phyloP scores from a whole-genome alignment of 35 echinoderm and acorn worm species.

The Stichopus chloronotus region DNA sequence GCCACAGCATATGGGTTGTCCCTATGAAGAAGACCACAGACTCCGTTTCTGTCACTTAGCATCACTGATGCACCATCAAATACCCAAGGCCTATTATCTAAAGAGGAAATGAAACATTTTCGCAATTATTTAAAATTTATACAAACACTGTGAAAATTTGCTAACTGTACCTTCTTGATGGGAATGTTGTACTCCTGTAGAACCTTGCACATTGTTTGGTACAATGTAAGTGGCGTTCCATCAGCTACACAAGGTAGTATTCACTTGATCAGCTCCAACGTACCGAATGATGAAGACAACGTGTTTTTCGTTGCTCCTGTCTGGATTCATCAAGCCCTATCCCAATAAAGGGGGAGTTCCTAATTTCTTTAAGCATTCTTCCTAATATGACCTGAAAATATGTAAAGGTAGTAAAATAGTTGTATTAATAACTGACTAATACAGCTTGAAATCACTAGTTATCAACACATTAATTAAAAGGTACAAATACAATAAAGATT shows the following conservation, averaged over 20 bases:
- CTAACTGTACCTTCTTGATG: constrained; percentile 14
- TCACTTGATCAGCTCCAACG: not conserved
- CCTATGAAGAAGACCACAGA: constrained; percentile 17
- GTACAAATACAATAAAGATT: not conserved
- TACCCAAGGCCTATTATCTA: not conserved
- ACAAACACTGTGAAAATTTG: not conserved
- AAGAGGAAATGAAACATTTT: not conserved
- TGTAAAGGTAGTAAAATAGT: not conserved
- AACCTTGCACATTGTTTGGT: not conserved
- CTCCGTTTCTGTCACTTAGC: constrained; percentile 18
- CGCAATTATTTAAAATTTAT: not conserved
- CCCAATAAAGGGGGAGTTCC: not conserved
- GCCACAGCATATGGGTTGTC: constrained; percentile 30
- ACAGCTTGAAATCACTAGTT: not conserved
- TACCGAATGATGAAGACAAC: constrained; percentile 28
- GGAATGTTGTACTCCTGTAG: constrained; percentile 20
- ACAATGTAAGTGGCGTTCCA: not conserved
- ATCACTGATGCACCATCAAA: constrained; percentile 25
- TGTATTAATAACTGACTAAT: not conserved
- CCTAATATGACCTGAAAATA: not conserved
- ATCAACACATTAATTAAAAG: not conserved
- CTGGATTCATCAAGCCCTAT: constrained; percentile 7
- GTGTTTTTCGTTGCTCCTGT: constrained; percentile 28
- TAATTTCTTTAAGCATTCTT: not conserved
- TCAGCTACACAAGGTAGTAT: constrained; percentile 25